phyloP scores from a whole-genome alignment of 2,888 invertebrate species.

The Margaritifera margaritifera region DNA sequence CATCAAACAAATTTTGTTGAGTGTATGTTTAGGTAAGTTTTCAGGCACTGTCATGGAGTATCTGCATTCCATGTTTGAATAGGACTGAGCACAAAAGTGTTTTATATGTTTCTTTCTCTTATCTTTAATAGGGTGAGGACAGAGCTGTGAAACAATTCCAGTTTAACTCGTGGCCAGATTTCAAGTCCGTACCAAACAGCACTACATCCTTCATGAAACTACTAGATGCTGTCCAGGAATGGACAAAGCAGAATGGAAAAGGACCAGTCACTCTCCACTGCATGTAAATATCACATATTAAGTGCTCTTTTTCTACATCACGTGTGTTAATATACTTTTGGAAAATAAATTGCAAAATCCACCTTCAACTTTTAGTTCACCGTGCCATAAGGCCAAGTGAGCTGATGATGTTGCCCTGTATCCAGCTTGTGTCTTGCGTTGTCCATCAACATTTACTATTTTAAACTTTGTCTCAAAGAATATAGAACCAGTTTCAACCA shows the following conservation, averaged over 20 bases:
- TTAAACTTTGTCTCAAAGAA: too few species aligned
- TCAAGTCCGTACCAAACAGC: conserved; percentile 58
- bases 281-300: conserved; percentile 76
- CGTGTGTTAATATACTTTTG: neutral
- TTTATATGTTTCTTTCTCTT: neutral
- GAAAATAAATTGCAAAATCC: neutral
- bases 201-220: conserved; percentile 63
- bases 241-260: conserved; percentile 68
- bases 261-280: conserved; percentile 91
- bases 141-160: conserved; percentile 67
- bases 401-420: too few species aligned
- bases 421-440: too few species aligned
- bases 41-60: too few species aligned
- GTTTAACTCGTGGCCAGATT: conserved; percentile 65
- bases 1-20: too few species aligned
- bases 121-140: conserved; percentile 56
- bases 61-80: too few species aligned
- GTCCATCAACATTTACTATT: too few species aligned
- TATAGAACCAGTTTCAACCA: too few species aligned
- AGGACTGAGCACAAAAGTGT: too few species aligned
- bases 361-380: too few species aligned
- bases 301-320: conserved; percentile 9
- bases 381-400: too few species aligned
- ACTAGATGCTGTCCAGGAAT: conserved; percentile 65
- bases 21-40: too few species aligned